Percentiles rank a stretch among this genome's conserved stretches.
phyloP scores from a whole-genome alignment of 2,113 vertebrate species.

The Ctenodactylus gundi region DNA sequence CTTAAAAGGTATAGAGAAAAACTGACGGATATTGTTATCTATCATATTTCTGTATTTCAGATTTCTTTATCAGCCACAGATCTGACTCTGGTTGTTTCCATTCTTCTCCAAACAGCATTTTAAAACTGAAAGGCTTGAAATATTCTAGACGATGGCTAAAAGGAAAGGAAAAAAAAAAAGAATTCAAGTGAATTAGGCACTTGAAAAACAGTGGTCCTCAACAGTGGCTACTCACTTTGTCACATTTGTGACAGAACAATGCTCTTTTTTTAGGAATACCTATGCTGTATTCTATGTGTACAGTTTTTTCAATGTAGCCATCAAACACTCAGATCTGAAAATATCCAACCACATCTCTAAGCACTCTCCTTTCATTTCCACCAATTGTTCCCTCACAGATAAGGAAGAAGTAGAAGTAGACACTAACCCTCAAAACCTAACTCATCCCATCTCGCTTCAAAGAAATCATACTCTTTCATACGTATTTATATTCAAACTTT shows the following conservation, averaged over 20 bases:
- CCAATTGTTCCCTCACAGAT: neutral
- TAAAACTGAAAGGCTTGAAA: slow-evolving; percentile 82
- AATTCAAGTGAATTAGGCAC: neutral
- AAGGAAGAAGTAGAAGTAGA: slow-evolving; percentile 40
- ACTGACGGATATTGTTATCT: neutral
- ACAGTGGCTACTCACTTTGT: slow-evolving; percentile 56
- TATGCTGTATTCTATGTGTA: neutral
- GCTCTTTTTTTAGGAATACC: slow-evolving; percentile 46
- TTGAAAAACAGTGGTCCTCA: slow-evolving; percentile 5
- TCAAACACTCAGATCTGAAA: slow-evolving; percentile 46
- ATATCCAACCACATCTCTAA: slow-evolving; percentile 35
- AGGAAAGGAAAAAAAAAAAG: slow-evolving; percentile 52
- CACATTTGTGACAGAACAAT: slow-evolving; percentile 11
- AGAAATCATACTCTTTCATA: neutral
- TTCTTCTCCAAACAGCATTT: slow-evolving; percentile 76
- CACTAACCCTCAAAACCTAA: neutral
- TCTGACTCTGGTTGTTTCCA: slow-evolving; percentile 83
- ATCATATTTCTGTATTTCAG: neutral
- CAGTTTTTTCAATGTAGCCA: slow-evolving; percentile 32
- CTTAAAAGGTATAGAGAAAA: slow-evolving; percentile 47
- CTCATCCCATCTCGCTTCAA: slow-evolving; percentile 32
- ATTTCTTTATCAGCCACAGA: slow-evolving; percentile 76
- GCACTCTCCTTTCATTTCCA: slow-evolving; percentile 29
- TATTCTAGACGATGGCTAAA: slow-evolving; percentile 85
- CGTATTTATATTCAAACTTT: slow-evolving; percentile 20